phyloP scores from a whole-genome alignment of 2,113 vertebrate genomes.

The Carettochelys insculpta region DNA sequence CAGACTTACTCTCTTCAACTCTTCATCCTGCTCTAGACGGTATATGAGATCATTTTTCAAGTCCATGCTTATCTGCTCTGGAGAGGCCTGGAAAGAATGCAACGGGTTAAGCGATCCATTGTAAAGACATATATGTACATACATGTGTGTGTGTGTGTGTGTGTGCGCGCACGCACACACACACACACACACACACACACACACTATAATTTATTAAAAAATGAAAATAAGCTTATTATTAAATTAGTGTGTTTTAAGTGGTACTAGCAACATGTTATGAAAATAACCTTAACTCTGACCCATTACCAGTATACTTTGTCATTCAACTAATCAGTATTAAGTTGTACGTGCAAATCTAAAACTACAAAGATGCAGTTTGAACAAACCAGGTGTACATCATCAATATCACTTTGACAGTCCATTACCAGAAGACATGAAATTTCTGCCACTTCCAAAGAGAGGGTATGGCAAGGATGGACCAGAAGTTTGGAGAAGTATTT shows the following conservation, averaged over 20 bases:
- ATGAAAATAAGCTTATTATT: background rate
- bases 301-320: background rate
- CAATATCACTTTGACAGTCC: background rate
- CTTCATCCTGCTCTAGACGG: conserved; percentile 85
- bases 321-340: background rate
- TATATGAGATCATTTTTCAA: conserved; percentile 84
- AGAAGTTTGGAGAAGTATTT: background rate
- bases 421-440: background rate
- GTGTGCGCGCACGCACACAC: too few species aligned
- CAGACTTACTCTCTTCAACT: conserved; percentile 82
- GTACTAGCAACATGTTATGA: background rate
- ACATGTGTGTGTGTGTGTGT: too few species aligned
- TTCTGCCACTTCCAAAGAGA: background rate
- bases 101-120: background rate
- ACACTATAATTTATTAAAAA: too few species aligned
- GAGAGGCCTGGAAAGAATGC: conserved; percentile 81
- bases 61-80: conserved; percentile 93
- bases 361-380: background rate
- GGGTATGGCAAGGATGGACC: background rate
- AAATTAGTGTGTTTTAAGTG: background rate
- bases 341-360: background rate
- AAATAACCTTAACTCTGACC: background rate
- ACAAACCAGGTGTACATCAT: background rate
- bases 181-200: too few species aligned
- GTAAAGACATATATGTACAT: background rate